Conservation (phyloP, 2,888 invertebrate species). For the Drosophila basisetae region DNA sequence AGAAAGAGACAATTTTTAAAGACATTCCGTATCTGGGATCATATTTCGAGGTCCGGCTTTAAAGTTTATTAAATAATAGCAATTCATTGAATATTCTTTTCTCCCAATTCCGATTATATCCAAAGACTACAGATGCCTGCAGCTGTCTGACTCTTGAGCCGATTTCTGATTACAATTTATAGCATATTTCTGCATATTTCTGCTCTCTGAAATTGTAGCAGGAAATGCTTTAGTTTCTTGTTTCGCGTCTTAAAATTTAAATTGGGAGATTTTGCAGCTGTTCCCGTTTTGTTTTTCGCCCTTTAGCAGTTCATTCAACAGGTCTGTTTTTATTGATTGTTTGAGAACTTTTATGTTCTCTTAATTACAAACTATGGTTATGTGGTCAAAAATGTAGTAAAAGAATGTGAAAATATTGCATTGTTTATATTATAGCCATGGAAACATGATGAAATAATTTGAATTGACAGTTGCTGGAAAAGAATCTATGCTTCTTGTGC, state of each 20-base stretch:
- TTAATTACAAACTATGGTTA: slow-evolving; percentile 4
- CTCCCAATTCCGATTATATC: neutral
- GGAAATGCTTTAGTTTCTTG: neutral
- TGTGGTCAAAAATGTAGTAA: neutral
- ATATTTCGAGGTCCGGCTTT: neutral
- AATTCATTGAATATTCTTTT: neutral
- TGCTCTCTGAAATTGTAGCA: neutral
- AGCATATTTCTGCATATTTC: neutral
- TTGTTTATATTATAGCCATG: neutral
- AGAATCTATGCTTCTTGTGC: neutral
- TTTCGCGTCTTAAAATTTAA: neutral
- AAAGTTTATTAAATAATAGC: neutral
- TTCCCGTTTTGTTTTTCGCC: neutral
- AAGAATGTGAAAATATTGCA: neutral
- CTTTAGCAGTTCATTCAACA: neutral
- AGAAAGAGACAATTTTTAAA: neutral
- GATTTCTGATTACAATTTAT: neutral
- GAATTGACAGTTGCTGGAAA: neutral
- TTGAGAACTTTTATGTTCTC: neutral
- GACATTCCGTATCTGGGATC: neutral
- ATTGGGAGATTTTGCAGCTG: slow-evolving; percentile 7
- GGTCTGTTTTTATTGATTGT: neutral
- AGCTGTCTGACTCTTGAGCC: neutral
- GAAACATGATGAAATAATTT: slow-evolving; percentile 22
- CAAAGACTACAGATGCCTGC: neutral